Conservation (phyloP, 2,888 invertebrate species). For the Agrotis puta region DNA sequence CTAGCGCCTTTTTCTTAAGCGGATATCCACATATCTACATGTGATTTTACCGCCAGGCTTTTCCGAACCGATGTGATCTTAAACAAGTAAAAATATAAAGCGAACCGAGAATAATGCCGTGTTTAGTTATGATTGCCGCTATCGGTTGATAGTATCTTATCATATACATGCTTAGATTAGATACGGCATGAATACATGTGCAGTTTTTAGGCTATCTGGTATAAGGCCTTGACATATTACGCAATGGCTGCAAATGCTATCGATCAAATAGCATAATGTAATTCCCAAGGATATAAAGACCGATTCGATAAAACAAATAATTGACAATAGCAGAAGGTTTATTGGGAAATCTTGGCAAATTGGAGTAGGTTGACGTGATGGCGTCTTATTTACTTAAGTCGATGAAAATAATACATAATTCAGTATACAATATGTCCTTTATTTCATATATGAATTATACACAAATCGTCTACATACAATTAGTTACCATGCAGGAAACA, state of each 20-base stretch:
- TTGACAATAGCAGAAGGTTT: too few relatives aligned
- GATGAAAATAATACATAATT: slow-evolving; percentile 24
- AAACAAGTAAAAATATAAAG: not conserved
- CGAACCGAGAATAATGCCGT: too few relatives aligned
- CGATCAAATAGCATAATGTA: not conserved
- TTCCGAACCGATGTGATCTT: too few relatives aligned
- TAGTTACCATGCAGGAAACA: slow-evolving; percentile 80
- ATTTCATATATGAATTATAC: slow-evolving; percentile 80
- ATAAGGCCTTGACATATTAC: not conserved
- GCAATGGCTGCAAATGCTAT: not conserved
- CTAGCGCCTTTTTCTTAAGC: too few relatives aligned
- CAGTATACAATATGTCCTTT: slow-evolving; percentile 71
- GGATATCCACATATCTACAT: too few relatives aligned
- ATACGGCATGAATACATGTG: not conserved
- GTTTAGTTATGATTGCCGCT: not conserved
- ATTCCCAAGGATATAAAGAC: not conserved
- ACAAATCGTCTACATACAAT: slow-evolving; percentile 77
- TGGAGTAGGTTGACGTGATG: too few relatives aligned
- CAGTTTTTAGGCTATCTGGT: not conserved
- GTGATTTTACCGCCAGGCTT: too few relatives aligned
- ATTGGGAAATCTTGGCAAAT: too few relatives aligned
- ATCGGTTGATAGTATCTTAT: slow-evolving; percentile 17
- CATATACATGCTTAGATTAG: slow-evolving; percentile 27
- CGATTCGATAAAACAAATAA: not conserved
- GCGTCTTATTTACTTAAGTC: not conserved